Evolutionary conservation across 1,140 invertebrate genomes (phyloP), one percentile per base, ranked within the genome.

Genomic region (Sycobia sp.): DNA sequence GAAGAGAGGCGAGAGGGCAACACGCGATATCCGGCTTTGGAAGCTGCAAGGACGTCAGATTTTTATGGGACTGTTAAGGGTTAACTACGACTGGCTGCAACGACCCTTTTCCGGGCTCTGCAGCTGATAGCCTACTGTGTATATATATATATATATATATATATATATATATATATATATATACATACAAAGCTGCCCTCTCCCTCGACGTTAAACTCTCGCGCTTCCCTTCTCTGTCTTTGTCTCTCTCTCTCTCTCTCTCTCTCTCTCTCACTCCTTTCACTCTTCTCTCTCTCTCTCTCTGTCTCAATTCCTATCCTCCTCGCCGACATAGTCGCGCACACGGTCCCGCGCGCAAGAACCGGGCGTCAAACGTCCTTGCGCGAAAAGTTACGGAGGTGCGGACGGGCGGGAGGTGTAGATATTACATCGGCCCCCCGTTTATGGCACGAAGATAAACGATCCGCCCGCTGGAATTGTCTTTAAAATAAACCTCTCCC

Each of bases 31-130:
- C 53, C 39, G 39, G 57, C 57, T 55, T 55, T 55, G 39, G 39
- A 43, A 36, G 54, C 54, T 34, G 54, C 54, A 32, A 34, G 36
- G 41, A 46, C 59, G 53, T 43, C 57, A 49, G 62, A 22, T 32
- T 32, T 67, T 67, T 67, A 67, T 61, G 66, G 62, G 51, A 61
- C 54, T 59, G 57, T 67, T 67, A 65, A 67, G 66, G 60, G 62
- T 67, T 62, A 65, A 67, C 66, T 64, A 65, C 57, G 66, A 49
- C 62, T 43, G 50, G 38, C 57, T 59, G 65, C 46, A 56, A 39
- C 66, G 62, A 20, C 46, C 61, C 58, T 54, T 49, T 43, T n/a
- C 54, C 14, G 18, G 18, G 4, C 25, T n/a, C 58, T 55, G 60
- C 44, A 55, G 51, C 60, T 49, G 51, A 55, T 62, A 55, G 23